phyloP scores from a whole-genome alignment of 2,113 vertebrate species.

The Prionailurus bengalensis region DNA sequence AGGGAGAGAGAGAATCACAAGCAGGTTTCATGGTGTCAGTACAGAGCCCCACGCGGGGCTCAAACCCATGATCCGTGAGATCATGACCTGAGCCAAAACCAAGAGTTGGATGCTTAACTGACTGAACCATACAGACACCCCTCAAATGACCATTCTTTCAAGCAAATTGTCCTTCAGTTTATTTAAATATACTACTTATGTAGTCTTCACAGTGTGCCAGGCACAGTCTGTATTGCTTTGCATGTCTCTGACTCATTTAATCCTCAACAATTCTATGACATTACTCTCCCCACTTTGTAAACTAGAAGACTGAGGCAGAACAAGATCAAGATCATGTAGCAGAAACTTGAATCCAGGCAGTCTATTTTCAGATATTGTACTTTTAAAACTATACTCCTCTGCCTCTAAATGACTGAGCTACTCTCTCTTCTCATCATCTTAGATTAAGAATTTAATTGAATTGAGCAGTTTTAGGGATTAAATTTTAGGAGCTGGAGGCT shows the following conservation, averaged over 20 bases:
- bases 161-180: background rate
- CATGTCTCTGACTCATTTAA: background rate
- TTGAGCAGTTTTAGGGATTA: background rate
- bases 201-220: background rate
- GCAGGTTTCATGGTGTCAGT: too few species aligned
- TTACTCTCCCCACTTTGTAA: background rate
- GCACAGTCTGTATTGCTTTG: background rate
- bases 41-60: too few species aligned
- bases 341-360: background rate
- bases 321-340: background rate
- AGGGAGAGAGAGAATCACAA: too few species aligned
- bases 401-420: background rate
- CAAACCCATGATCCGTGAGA: too few species aligned
- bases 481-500: background rate
- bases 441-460: slow-evolving; percentile 24
- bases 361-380: background rate
- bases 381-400: background rate
- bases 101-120: too few species aligned
- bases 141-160: background rate
- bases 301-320: background rate
- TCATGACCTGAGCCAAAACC: too few species aligned
- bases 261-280: background rate
- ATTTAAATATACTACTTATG: slow-evolving; percentile 1
- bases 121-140: too few species aligned
- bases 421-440: background rate